Percentiles rank a stretch among this genome's conserved stretches.
These are phyloP conservation scores for Mionectes macconnelli DNA, from an alignment of 2,113 vertebrate species.

Conservation along the genomic window DNA sequence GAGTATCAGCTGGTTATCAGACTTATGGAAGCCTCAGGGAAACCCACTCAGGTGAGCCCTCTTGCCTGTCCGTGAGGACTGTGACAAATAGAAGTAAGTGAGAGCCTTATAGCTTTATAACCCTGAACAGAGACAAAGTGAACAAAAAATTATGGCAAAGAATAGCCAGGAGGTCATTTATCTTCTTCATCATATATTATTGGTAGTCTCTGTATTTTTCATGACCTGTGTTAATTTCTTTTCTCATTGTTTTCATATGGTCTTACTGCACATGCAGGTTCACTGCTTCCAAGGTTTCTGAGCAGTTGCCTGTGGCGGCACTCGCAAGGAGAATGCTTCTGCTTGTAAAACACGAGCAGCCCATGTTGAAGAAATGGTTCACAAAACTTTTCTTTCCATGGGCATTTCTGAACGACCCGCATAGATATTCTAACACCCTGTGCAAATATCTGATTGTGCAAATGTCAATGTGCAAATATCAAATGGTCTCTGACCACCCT, in stretches of 20 bases:
- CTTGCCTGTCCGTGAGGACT: rapidly evolving
- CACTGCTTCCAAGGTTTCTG: neutral
- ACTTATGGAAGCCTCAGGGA: neutral
- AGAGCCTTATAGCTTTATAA: neutral
- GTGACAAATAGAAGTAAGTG: neutral
- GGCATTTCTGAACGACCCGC: neutral
- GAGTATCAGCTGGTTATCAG: neutral
- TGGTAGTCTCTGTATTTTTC: neutral
- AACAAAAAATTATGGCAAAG: neutral
- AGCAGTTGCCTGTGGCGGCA: neutral
- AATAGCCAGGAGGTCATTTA: neutral
- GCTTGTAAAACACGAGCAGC: neutral
- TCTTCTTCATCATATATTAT: neutral
- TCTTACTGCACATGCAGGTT: neutral
- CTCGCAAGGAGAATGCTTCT: rapidly evolving
- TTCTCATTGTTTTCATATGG: neutral
- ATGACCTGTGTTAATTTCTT: neutral
- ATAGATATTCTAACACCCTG: neutral
- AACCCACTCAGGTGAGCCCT: neutral
- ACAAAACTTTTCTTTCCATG: neutral
- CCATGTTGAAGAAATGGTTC: neutral
- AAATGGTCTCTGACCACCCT: neutral
- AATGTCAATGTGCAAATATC: too few relatives aligned
- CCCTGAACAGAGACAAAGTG: neutral
- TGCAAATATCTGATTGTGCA: neutral